Evolutionary conservation across 30 jellyfish, hydroid and myxozoan species (phyloP), one percentile per base, ranked within the genome.

Genomic region (Turritopsis dohrnii): DNA sequence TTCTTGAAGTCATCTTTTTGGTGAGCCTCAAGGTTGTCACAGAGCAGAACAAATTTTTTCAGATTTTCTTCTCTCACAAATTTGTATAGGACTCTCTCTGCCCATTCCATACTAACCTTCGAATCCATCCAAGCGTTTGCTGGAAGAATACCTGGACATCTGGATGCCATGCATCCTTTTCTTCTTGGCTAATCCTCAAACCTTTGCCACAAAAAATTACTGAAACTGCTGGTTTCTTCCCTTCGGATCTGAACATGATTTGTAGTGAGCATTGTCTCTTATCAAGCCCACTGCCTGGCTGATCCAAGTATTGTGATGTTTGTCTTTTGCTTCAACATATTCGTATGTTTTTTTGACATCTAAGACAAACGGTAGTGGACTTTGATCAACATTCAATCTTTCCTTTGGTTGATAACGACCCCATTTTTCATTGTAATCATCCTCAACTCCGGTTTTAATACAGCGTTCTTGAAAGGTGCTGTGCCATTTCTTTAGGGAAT

Each of bases 121-220:
- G 81, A 71, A 69, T 86, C 95, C 7, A 86, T 86, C 95, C 91
- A 80, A 22, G 92, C 87, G 86, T 86, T 86, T 76, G 85, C 71
- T 52, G n/a, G n/a, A 60, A 60, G 72, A 60, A 60, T n/a, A 60
- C 72, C n/a, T 60, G 18, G 20, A 60, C n/a, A 60, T 60, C 72
- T 18, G n/a, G 72, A n/a, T 60, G 72, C 72, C 72, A 60, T 17
- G 72, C 72, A 17, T 60, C n/a, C n/a, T 60, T 60, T 60, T 60
- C 72, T 17, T 60, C 72, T n/a, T 60, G 20, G 72, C 72, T 60
- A 17, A 60, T 60, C n/a, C 72, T 18, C 72, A 60, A 17, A 17
- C 72, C 72, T 60, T 60, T 60, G 18, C n/a, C 72, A 60, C 72
- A 60, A 60, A 60, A 60, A 60, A 60, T 60, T 18, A 60, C n/a